Conservation (phyloP, 2,888 invertebrate species). For the Perdita meconis region DNA sequence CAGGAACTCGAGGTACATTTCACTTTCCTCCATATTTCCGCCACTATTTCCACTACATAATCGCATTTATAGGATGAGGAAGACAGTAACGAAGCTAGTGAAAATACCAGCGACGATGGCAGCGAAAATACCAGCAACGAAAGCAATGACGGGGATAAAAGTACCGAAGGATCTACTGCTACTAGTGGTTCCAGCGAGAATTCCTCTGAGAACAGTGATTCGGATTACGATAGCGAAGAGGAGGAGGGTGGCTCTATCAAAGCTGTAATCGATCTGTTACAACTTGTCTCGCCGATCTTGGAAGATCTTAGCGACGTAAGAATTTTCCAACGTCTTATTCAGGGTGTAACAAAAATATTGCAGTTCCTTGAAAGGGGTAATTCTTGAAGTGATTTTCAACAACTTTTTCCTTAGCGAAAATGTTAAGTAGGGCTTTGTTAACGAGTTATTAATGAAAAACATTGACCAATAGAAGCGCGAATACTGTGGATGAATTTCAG, state of each 20-base stretch:
- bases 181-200: conserved; percentile 15
- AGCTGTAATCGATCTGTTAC: conserved; percentile 76
- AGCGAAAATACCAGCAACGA: not conserved
- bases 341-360: too few species aligned
- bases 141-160: conserved; percentile 31
- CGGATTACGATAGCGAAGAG: conserved; percentile 56
- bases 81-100: not conserved
- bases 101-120: not conserved
- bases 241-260: conserved; percentile 77
- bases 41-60: not conserved
- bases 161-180: conserved; percentile 14
- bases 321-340: not conserved
- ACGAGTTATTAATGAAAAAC: too few species aligned
- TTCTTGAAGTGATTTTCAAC: too few species aligned
- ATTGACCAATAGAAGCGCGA: too few species aligned
- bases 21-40: not conserved
- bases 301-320: conserved; percentile 82
- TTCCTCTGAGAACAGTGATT: conserved; percentile 14
- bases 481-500: too few species aligned
- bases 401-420: too few species aligned
- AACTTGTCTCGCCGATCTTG: conserved; percentile 78
- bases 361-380: too few species aligned
- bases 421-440: too few species aligned
- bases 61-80: conserved; percentile 25
- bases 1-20: conserved; percentile 60